phyloP scores from a whole-genome alignment of 2,797 vertebrate species.

The Anniella stebbinsi region DNA sequence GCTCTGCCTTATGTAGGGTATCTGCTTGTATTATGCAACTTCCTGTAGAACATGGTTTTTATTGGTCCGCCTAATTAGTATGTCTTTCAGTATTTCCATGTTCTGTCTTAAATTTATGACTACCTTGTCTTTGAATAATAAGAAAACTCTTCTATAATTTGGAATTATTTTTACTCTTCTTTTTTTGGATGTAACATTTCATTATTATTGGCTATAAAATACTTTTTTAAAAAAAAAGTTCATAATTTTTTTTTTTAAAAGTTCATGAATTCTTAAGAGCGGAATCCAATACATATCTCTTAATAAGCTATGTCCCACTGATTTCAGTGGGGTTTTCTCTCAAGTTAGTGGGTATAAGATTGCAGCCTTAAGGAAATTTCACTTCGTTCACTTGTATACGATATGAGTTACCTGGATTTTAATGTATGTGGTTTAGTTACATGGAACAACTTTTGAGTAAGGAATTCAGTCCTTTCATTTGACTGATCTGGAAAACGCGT shows the following conservation, averaged over 20 bases:
- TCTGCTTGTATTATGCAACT: not conserved
- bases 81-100: not conserved
- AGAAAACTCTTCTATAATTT: not conserved
- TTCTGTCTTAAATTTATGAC: not conserved
- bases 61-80: not conserved
- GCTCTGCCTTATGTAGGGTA: not conserved
- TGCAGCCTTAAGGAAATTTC: not conserved
- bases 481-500: not conserved
- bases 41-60: not conserved
- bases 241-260: too few relatives aligned
- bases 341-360: not conserved
- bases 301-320: too few relatives aligned
- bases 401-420: not conserved
- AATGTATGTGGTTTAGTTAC: not conserved
- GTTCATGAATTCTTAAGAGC: not conserved
- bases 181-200: not conserved
- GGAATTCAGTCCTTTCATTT: not conserved
- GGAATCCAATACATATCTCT: not conserved
- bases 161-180: not conserved
- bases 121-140: not conserved
- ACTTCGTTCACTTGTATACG: not conserved
- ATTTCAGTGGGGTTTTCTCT: not conserved
- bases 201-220: not conserved
- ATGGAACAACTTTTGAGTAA: not conserved
- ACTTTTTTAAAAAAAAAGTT: not conserved